These are phyloP conservation scores for Hipposideros larvatus DNA, from an alignment of 2,797 vertebrate genomes.

Conservation along the genomic window DNA sequence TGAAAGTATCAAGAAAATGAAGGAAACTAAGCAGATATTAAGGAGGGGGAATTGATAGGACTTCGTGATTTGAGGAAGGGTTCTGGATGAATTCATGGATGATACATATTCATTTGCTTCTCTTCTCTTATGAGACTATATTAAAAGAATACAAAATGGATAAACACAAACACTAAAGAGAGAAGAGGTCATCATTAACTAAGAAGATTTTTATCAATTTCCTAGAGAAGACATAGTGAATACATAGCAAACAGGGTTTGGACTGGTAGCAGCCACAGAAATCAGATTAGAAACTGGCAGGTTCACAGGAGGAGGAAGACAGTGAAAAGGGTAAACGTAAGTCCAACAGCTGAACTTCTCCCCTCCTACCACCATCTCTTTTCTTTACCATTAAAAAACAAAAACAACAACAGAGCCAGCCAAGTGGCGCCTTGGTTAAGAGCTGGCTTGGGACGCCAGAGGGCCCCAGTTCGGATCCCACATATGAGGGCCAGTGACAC, in stretches of 20 bases:
- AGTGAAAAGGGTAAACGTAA: background rate
- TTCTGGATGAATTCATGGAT: background rate
- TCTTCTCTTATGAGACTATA: background rate
- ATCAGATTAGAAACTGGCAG: background rate
- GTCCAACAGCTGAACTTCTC: background rate
- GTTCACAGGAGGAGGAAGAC: background rate
- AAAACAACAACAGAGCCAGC: no score
- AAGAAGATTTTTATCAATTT: conserved; percentile 22
- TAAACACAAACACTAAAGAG: background rate
- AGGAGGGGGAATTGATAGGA: background rate
- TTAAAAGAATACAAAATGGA: conserved; percentile 32
- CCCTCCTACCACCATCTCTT: background rate
- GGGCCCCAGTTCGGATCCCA: no score
- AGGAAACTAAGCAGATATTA: background rate
- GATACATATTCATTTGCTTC: background rate
- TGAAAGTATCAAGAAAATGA: background rate
- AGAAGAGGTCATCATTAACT: background rate
- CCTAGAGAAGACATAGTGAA: background rate
- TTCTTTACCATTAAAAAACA: background rate
- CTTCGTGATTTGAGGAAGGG: background rate
- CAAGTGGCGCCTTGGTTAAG: no score
- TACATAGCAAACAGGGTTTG: background rate
- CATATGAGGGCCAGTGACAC: no score
- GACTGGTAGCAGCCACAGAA: background rate
- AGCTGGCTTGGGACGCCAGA: no score